A percentile compares a stretch with the other conserved stretches of the same genome.
Conservation (phyloP, 2,888 invertebrate species). For the Mactromeris polynyma region DNA sequence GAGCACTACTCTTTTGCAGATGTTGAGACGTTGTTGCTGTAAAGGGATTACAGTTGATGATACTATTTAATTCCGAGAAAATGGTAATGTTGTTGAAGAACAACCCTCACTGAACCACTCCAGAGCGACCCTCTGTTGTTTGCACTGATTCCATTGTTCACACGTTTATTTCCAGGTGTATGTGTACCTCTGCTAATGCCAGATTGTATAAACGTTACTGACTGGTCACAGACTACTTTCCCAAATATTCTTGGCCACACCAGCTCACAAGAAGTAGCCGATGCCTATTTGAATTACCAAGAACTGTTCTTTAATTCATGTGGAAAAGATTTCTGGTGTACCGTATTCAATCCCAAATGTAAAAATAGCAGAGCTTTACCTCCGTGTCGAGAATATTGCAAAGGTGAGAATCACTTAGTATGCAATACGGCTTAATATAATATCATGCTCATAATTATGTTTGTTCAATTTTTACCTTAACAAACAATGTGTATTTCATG, state of each 20-base stretch:
- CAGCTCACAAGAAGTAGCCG: constrained; percentile 63
- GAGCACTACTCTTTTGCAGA: too few relatives aligned
- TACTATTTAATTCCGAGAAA: too few relatives aligned
- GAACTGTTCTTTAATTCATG: constrained; percentile 65
- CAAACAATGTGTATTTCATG: too few relatives aligned
- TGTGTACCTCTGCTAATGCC: constrained; percentile 70
- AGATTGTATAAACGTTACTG: constrained; percentile 72
- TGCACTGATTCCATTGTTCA: too few relatives aligned
- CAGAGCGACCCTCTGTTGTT: too few relatives aligned
- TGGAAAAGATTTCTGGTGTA: constrained; percentile 78
- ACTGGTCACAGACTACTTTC: constrained; percentile 69
- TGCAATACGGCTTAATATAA: too few relatives aligned
- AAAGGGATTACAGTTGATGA: too few relatives aligned
- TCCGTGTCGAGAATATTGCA: constrained; percentile 77
- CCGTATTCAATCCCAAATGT: constrained; percentile 76
- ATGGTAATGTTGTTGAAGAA: too few relatives aligned
- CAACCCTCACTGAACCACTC: too few relatives aligned
- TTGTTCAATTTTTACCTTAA: too few relatives aligned
- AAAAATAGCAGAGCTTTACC: constrained; percentile 67
- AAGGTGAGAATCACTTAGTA: constrained; percentile 56
- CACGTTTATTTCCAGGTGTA: constrained; percentile 64
- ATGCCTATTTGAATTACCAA: constrained; percentile 58
- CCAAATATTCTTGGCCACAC: constrained; percentile 78
- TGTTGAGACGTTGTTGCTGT: too few relatives aligned
- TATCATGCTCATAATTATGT: too few relatives aligned